Evolutionary conservation across 2,888 invertebrate species (phyloP).

Genomic region (Tetanocera ferruginea): DNA sequence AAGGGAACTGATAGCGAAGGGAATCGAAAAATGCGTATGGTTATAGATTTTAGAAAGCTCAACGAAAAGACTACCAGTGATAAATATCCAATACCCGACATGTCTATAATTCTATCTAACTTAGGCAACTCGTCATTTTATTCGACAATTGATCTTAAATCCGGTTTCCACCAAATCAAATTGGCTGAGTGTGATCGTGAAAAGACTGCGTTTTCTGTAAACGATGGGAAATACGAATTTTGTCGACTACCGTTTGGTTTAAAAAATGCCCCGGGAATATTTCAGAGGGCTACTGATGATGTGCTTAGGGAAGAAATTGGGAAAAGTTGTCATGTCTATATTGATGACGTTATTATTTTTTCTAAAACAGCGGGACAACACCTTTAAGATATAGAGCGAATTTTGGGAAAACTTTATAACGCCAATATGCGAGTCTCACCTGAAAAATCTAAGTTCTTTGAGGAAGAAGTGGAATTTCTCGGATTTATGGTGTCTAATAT

Average conservation of each 20-base stretch:
- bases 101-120: slow-evolving; percentile 36
- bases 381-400: too few relatives aligned
- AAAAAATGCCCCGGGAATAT: slow-evolving; percentile 36
- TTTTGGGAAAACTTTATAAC: slow-evolving; percentile 38
- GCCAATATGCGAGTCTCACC: slow-evolving; percentile 28
- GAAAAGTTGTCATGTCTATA: background rate
- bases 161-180: slow-evolving; percentile 45
- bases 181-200: slow-evolving; percentile 41
- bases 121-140: slow-evolving; percentile 40
- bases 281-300: slow-evolving; percentile 36
- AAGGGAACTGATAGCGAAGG: slow-evolving; percentile 21
- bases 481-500: background rate
- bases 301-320: slow-evolving; percentile 37
- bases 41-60: slow-evolving; percentile 31
- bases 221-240: too few relatives aligned
- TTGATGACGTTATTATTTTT: too few relatives aligned
- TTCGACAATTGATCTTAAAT: slow-evolving; percentile 46
- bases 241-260: slow-evolving; percentile 35
- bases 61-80: slow-evolving; percentile 47
- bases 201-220: slow-evolving; percentile 33
- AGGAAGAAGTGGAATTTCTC: background rate
- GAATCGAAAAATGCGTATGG: slow-evolving; percentile 19
- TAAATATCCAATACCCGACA: slow-evolving; percentile 45
- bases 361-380: too few relatives aligned
- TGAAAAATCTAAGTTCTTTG: too few relatives aligned